phyloP scores from a whole-genome alignment of 2,888 invertebrate species.

The Acrocyrtus sp. region DNA sequence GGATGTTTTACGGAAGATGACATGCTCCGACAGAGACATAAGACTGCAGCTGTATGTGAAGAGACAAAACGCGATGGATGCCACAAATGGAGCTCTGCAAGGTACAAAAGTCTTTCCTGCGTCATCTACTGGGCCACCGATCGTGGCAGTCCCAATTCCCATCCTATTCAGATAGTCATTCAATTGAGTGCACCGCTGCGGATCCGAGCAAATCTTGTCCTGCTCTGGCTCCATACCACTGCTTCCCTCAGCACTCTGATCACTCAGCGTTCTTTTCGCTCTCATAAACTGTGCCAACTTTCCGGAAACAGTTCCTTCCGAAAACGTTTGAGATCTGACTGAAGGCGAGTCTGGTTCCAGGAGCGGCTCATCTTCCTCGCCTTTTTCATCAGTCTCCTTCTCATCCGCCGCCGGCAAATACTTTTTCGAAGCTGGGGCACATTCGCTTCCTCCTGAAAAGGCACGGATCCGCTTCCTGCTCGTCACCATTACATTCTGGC shows the following conservation, averaged over 20 bases:
- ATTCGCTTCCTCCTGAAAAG: slow-evolving; percentile 60
- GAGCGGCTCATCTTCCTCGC: slow-evolving; percentile 5
- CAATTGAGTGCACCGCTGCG: slow-evolving; percentile 26
- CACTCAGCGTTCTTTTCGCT: slow-evolving; percentile 31
- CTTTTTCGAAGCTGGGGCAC: slow-evolving; percentile 56
- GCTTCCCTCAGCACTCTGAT: slow-evolving; percentile 17
- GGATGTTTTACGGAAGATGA: slow-evolving; percentile 67
- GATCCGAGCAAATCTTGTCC: slow-evolving; percentile 30
- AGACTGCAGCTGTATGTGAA: slow-evolving; percentile 75
- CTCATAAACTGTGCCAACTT: slow-evolving; percentile 37
- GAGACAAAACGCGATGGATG: slow-evolving; percentile 70
- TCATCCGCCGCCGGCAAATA: slow-evolving; percentile 22
- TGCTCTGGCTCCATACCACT: slow-evolving; percentile 9
- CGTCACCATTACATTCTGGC: neutral
- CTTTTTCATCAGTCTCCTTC: neutral
- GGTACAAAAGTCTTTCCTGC: slow-evolving; percentile 27
- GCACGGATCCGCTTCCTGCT: slow-evolving; percentile 56
- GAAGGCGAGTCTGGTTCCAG: too few species aligned
- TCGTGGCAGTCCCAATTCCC: neutral
- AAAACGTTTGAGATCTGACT: slow-evolving; percentile 34
- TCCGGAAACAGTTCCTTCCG: slow-evolving; percentile 33
- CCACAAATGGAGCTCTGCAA: slow-evolving; percentile 47
- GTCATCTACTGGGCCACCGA: neutral
- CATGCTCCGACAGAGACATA: slow-evolving; percentile 71
- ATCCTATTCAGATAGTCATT: slow-evolving; percentile 22